Conservation (phyloP, 2,888 invertebrate species). For the Myopa testacea region DNA sequence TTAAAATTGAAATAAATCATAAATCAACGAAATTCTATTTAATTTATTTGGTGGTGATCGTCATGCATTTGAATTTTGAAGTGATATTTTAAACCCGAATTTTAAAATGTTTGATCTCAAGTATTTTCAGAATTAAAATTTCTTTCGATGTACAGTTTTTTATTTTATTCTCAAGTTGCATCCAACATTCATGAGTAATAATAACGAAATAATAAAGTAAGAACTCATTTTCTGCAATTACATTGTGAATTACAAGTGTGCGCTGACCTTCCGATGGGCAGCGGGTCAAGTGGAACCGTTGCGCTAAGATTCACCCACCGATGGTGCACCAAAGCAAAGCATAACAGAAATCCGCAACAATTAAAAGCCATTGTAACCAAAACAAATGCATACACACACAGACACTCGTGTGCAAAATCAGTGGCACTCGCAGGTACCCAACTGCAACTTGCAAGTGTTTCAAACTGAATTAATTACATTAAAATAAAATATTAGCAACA, state of each 20-base stretch:
- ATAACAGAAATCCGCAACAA: slow-evolving; percentile 3
- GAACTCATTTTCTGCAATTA: slow-evolving; percentile 31
- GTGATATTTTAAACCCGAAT: neutral
- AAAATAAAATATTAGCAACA: slow-evolving; percentile 1
- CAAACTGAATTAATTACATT: slow-evolving; percentile 26
- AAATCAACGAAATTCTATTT: slow-evolving; percentile 29
- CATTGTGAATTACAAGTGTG: slow-evolving; percentile 31
- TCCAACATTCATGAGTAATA: no score
- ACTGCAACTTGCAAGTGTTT: neutral
- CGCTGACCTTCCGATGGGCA: slow-evolving; percentile 44
- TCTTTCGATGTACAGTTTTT: no score
- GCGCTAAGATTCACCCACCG: slow-evolving; percentile 50
- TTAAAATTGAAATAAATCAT: slow-evolving; percentile 52
- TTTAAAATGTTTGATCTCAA: no score
- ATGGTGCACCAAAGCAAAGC: slow-evolving; percentile 38
- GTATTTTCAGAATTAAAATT: no score
- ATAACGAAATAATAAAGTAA: no score
- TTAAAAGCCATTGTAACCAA: slow-evolving; percentile 16
- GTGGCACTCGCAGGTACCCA: neutral
- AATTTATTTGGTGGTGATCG: neutral
- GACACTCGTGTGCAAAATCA: neutral
- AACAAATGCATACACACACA: neutral
- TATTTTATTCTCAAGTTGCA: neutral
- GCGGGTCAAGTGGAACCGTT: slow-evolving; percentile 51
- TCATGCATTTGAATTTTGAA: neutral